phyloP scores from a whole-genome alignment of 2,797 vertebrate species.

The Hyperoplus immaculatus region DNA sequence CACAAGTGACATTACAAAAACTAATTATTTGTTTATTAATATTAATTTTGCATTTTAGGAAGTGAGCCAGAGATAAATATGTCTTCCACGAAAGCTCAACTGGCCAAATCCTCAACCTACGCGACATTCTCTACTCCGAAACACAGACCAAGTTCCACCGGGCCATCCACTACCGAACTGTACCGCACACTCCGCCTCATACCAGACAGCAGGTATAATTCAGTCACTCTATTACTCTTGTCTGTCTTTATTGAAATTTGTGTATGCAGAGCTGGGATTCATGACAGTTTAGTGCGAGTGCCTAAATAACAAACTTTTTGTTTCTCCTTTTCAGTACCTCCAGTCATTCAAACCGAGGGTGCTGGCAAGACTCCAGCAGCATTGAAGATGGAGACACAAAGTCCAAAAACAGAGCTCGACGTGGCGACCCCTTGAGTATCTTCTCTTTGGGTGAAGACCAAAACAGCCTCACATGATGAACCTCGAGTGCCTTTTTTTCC shows the following conservation, averaged over 20 bases:
- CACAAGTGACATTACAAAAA: background rate
- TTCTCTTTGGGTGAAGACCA: slow-evolving; percentile 79
- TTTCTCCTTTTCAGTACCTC: slow-evolving; percentile 58
- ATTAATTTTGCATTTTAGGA: slow-evolving; percentile 60
- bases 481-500: slow-evolving; percentile 45
- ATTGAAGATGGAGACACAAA: slow-evolving; percentile 63
- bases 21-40: background rate
- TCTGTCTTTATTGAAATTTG: background rate
- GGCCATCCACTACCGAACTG: slow-evolving; percentile 84
- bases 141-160: slow-evolving; percentile 45
- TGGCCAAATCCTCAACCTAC: slow-evolving; percentile 65
- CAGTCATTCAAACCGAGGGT: slow-evolving; percentile 72
- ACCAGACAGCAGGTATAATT: slow-evolving; percentile 80
- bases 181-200: slow-evolving; percentile 82
- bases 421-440: slow-evolving; percentile 71
- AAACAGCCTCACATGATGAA: slow-evolving; percentile 70
- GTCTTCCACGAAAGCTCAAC: slow-evolving; percentile 65
- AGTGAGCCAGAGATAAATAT: slow-evolving; percentile 82
- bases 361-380: slow-evolving; percentile 70
- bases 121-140: slow-evolving; percentile 78
- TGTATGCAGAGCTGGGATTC: background rate
- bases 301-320: background rate
- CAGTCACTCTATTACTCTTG: background rate
- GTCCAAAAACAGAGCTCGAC: slow-evolving; percentile 57
- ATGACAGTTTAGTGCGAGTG: background rate